Evolutionary conservation across 2,888 invertebrate species (phyloP), one percentile per base, ranked within the genome.

Genomic region (Ellobium chinense): DNA sequence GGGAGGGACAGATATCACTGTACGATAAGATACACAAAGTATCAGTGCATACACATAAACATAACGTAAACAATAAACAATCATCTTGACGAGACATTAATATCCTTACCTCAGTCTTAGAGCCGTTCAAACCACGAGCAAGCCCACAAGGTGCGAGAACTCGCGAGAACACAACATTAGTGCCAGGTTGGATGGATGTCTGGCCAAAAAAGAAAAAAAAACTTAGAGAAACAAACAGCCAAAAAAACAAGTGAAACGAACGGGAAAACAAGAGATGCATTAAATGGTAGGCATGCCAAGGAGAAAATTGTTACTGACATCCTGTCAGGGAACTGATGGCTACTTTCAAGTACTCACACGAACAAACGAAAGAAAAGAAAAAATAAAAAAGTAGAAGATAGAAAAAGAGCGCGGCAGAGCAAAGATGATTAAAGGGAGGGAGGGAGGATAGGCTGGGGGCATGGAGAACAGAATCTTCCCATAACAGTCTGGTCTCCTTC

Each of bases 271-370:
- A 34, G 34, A 34, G 60, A 34, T 36, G 37, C 56, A 60, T 58
- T 31, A 73, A 60, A 73, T 31, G 60, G 73, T 58, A 60, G 39
- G 60, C 56, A 36, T 58, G 36, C 31, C 34, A 73, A 2, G 37
- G 34, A 60, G 73, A 36, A 36, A 73, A 60, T 58, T 31, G 60
- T 27, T 34, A 36, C 46, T 46, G 46, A 46, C 46, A 18, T 46
- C 9, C 18, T 46, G 46, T 18, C 46, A 46, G 9, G 46, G 46
- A 46, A 46, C 7, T 46, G 46, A 46, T 46, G 46, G 46, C 46
- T 7, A 46, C 46, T 46, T 18, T 7, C 46, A 18, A 46, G 46
- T 46, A 46, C 46, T 46, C 18, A 46, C 46, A 46, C 7, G 18
- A 46, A 68, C 36, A 68, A 37, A 68, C 1, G 37, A 37, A 70